Evolutionary conservation across 2,888 invertebrate species (phyloP).

Genomic region (Nymphalis polychloros): DNA sequence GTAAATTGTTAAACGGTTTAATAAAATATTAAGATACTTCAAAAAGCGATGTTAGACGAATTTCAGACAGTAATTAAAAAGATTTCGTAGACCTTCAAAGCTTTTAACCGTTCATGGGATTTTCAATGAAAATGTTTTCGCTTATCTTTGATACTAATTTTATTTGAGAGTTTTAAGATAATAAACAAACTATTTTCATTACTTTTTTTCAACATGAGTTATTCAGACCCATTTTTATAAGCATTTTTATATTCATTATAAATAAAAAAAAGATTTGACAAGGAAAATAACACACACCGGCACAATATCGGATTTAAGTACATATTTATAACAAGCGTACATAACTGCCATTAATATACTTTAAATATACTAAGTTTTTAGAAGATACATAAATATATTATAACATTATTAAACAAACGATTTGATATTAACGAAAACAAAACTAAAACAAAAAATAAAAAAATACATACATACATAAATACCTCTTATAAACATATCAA

Average conservation of each 20-base stretch:
- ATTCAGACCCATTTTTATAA: neutral
- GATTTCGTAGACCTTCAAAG: slow-evolving; percentile 54
- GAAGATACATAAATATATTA: no score
- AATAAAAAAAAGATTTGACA: neutral
- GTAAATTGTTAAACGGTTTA: slow-evolving; percentile 6
- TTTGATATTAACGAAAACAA: no score
- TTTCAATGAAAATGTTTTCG: slow-evolving; percentile 44
- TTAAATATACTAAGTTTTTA: no score
- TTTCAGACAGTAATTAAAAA: slow-evolving; percentile 47
- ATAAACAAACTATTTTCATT: slow-evolving; percentile 33
- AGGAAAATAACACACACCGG: neutral
- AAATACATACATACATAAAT: no score
- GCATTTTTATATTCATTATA: no score
- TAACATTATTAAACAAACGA: no score
- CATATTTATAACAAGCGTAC: no score
- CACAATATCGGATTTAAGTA: no score
- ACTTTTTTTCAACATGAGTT: slow-evolving; percentile 18
- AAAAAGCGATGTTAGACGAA: slow-evolving; percentile 14
- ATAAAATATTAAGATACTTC: slow-evolving; percentile 20
- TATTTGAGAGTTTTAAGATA: slow-evolving; percentile 38
- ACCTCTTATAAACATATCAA: no score
- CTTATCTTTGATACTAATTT: slow-evolving; percentile 48
- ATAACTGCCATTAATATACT: no score
- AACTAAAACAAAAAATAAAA: no score
- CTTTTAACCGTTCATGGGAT: slow-evolving; percentile 51